These are phyloP conservation scores for Oegoconia quadripuncta DNA, from an alignment of 2,888 invertebrate genomes.

Conservation along the genomic window DNA sequence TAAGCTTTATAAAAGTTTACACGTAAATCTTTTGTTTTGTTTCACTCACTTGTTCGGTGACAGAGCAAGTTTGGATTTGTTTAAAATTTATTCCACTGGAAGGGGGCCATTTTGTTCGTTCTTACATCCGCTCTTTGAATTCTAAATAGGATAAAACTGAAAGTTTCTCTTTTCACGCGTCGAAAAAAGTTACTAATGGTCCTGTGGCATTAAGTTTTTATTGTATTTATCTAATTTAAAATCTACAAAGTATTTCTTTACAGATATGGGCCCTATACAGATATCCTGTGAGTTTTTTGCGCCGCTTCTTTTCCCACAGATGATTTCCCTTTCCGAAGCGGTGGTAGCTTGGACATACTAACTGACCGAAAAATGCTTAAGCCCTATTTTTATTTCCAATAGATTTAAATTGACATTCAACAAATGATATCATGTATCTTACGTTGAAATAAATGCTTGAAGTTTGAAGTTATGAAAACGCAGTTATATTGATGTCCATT, in stretches of 20 bases:
- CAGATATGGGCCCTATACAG: no score
- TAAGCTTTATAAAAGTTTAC: slow-evolving; percentile 57
- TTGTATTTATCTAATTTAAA: slow-evolving; percentile 16
- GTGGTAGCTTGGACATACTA: no score
- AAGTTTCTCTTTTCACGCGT: slow-evolving; percentile 40
- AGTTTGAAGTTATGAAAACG: no score
- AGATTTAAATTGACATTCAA: no score
- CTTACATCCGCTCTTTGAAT: slow-evolving; percentile 67
- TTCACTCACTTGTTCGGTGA: slow-evolving; percentile 57
- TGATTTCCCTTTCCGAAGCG: no score
- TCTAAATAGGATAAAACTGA: slow-evolving; percentile 53
- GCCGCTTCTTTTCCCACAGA: no score
- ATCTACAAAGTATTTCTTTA: neutral
- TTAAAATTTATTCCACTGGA: slow-evolving; percentile 64
- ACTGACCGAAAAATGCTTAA: no score
- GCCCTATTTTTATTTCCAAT: no score
- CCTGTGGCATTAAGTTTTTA: slow-evolving; percentile 34
- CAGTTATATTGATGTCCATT: no score
- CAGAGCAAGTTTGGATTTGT: slow-evolving; percentile 65
- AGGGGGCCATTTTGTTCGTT: slow-evolving; percentile 55
- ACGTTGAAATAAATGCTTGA: no score
- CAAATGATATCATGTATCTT: no score
- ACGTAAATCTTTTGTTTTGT: slow-evolving; percentile 70
- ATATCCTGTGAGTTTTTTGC: neutral
- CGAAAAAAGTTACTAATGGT: slow-evolving; percentile 40